Base-by-base conservation (phyloP, 2,113 vertebrate genomes). In the Corynorhinus townsendii region DNA sequence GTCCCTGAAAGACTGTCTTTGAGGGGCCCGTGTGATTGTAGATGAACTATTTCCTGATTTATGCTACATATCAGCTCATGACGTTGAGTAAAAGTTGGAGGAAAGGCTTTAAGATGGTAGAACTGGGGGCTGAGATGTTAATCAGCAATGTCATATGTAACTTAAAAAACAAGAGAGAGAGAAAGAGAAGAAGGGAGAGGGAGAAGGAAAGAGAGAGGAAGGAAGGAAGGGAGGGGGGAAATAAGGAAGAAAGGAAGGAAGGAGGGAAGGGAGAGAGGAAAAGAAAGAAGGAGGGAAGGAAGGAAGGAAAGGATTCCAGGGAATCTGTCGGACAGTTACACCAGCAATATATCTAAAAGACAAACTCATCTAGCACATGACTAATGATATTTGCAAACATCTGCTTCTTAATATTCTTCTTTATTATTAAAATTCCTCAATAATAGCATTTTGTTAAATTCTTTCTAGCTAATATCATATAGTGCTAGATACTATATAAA, bases 341-440 rank as follows among this genome's bases (percentile, higher is more conserved):
- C 7, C 19, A 81, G 4, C 54, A 45, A 68, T 83, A 62, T 75
- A 90, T 89, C 71, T 71, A 59, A 76, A 88, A 85, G 68, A 66
- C 35, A 64, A n/a, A 11, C 40, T 84, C 95, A 62, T 40, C 71
- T 82, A 59, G 69, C 30, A 71, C 56, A 71, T 52, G 47, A 6
- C 83, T 86, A 90, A 28, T 26, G 43, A 71, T 72, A 10, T 47
- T 71, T 64, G 3, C 17, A 86, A 86, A 43, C 2, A 33, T 64
- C 33, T 91, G 35, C 35, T 91, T 73, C 40, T 83, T 83, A 38
- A 49, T 80, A 76, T 43, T 89, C 35, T 52, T 83, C 7, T 54
- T 82, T 45, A 80, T 91, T 80, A 81, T 73, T 72, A 62, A 83
- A 68, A 91, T 56, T 84, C 82, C 77, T 88, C 8, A 82, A 66